Evolutionary conservation across 2,888 invertebrate genomes (phyloP), one percentile per base, ranked within the genome.

Genomic region (Aphidius colemani): DNA sequence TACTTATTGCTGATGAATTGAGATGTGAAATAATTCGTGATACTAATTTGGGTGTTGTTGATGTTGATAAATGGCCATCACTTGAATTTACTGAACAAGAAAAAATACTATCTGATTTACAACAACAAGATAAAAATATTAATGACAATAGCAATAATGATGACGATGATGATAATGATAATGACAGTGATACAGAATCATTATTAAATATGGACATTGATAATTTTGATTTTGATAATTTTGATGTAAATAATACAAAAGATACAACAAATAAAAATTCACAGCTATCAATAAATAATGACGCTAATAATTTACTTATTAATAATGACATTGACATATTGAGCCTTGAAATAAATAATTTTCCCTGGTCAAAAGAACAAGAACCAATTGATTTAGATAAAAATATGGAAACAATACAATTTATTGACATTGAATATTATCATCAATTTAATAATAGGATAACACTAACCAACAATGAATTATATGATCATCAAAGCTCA

Each of bases 1-100:
- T 95, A 18, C 83, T 94, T 9, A 80, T 90, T 49, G 90, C 93
- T 0, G 89, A 93, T 70, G 91, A 94, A 75, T 83, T 96, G 1
- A 85, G 92, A 43, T 69, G 73, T 8, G 80, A 79, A 72, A 88
- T 92, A 57, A 84, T 84, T 0, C 56, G 18, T 0, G 85, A 84
- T 61, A 83, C 85, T 0, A 73, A 78, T 9, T 79, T 86, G 53
- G 87, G 85, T 9, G 62, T 64, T 6, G 65, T 68, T 39, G 7
- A 53, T 43, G 13, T 53, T 13, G 40, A 45, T 4, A 53, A 9
- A 9, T 82, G 78, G 76, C 65, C 71, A 10, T 74, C 81, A 2
- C 68, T 85, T 53, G 53, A 60, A 7, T 69, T 74, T 30, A 18
- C 48, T 7, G 61, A 72, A 0, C 11, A 59, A 30, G 53, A 53